Base-by-base conservation (phyloP, 2,888 invertebrate species). In the Dendrolimus houi region DNA sequence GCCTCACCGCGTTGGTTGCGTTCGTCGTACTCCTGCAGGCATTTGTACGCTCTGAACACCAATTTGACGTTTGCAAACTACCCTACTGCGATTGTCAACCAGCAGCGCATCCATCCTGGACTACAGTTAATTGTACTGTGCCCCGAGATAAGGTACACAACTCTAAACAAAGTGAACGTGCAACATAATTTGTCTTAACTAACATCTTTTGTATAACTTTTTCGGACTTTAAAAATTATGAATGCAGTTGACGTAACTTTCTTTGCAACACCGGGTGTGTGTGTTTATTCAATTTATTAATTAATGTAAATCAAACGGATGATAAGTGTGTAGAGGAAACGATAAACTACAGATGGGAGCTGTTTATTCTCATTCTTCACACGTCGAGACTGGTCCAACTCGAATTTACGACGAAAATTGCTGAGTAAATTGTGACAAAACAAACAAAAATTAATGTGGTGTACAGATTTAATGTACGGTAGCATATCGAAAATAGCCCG, bases 81-180 rank as follows among this genome's bases (percentile, higher is more conserved):
- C 83, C 82, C 59, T 93, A 89, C 68, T 94, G 94, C 83, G 87
- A 86, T 66, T 94, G 94, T 77, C 83, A 85, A 53, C 83, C 91
- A 56, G 91, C 87, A 56, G 87, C 88, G 41, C 92, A 92, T 66
- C 92, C 92, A 54, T 79, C 77, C 55, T 94, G 94, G 94, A 91
- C 91, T 70, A 90, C 85, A 67, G 90, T 94, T 72, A 94, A 93
- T 83, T 95, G 94, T 80, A 91, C 92, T 67, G 91, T 94, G 70
- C 84, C 87, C 62, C 78, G 79, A 59, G 83, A 91, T 72, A 92
- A 94, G 93, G 94, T 93, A 70, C 59, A 42, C 55, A 58, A 54
- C 58, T 59, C 59, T 59, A 53, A 85, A 82, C 64, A 64, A 63
- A 62, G 60, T 47, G 47, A 47, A 47, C 47, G 47, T 47, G 47